Evolutionary conservation across 2,113 vertebrate species (phyloP).

Genomic region (Bucco capensis): DNA sequence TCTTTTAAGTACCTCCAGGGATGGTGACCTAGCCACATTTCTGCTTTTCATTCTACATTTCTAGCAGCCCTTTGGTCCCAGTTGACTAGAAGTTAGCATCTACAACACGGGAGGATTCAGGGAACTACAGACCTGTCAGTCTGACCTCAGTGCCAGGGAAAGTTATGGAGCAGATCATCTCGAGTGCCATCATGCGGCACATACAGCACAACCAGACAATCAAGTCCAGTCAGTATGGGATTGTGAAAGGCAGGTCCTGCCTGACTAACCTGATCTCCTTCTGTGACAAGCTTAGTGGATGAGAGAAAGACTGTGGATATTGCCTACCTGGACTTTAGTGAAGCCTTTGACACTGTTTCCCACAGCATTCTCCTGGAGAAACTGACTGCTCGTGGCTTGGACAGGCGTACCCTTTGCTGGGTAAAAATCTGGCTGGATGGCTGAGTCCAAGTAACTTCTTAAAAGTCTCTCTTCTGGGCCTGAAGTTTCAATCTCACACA

Average conservation of each 20-base stretch:
- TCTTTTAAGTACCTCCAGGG: not conserved
- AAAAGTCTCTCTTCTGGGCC: not conserved
- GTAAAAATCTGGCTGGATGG: not conserved
- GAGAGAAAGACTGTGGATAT: not conserved
- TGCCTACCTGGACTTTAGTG: not conserved
- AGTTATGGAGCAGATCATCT: not conserved
- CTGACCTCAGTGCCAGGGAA: not conserved
- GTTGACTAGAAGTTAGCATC: no score
- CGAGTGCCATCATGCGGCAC: not conserved
- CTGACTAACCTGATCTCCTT: not conserved
- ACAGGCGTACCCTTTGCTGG: not conserved
- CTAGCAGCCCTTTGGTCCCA: not conserved
- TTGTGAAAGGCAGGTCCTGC: not conserved
- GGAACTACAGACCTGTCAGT: not conserved
- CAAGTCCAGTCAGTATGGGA: not conserved
- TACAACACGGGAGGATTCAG: not conserved
- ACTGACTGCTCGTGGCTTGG: not conserved
- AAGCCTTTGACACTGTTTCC: not conserved
- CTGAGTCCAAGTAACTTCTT: not conserved
- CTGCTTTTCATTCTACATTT: not conserved
- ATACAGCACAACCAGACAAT: not conserved
- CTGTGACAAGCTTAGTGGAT: not conserved
- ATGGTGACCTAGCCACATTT: not conserved
- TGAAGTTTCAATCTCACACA: not conserved
- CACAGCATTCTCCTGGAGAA: not conserved